Conservation (phyloP, 1,140 invertebrate species). For the Temnothorax longispinosus region DNA sequence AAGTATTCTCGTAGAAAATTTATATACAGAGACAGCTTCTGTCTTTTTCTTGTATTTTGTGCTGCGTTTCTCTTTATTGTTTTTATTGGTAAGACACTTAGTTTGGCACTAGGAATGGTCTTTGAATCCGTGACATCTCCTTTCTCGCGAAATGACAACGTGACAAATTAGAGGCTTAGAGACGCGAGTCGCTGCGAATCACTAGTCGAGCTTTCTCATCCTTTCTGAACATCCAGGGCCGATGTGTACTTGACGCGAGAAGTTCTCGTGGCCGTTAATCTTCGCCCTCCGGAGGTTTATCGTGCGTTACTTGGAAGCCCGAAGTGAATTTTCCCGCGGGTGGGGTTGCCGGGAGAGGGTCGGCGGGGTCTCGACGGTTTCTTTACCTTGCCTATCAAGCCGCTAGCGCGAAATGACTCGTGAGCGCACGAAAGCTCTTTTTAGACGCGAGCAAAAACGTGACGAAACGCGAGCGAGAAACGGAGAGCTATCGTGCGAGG, state of each 20-base stretch:
- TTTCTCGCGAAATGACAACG: neutral
- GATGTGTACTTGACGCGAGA: slow-evolving; percentile 60
- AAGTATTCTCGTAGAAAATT: neutral
- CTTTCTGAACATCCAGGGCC: slow-evolving; percentile 16
- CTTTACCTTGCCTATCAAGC: slow-evolving; percentile 47
- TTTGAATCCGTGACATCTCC: neutral
- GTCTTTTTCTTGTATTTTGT: neutral
- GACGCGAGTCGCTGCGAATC: neutral
- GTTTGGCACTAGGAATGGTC: neutral
- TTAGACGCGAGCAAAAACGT: slow-evolving; percentile 17
- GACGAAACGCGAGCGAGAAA: neutral
- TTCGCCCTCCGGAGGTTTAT: slow-evolving; percentile 68
- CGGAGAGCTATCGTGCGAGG: neutral
- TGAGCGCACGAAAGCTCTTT: slow-evolving; percentile 27
- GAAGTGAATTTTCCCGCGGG: slow-evolving; percentile 54
- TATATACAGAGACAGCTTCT: neutral
- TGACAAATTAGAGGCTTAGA: slow-evolving; percentile 13
- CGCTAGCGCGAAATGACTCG: slow-evolving; percentile 30
- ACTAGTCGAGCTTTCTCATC: slow-evolving; percentile 40
- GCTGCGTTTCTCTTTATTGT: neutral
- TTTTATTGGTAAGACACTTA: neutral
- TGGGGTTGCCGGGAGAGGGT: neutral
- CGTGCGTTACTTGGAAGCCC: slow-evolving; percentile 62
- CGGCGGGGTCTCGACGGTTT: slow-evolving; percentile 38
- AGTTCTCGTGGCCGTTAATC: slow-evolving; percentile 70